Evolutionary conservation across 2,113 vertebrate genomes (phyloP), one percentile per base, ranked within the genome.

Genomic region (Ranitomeya variabilis): DNA sequence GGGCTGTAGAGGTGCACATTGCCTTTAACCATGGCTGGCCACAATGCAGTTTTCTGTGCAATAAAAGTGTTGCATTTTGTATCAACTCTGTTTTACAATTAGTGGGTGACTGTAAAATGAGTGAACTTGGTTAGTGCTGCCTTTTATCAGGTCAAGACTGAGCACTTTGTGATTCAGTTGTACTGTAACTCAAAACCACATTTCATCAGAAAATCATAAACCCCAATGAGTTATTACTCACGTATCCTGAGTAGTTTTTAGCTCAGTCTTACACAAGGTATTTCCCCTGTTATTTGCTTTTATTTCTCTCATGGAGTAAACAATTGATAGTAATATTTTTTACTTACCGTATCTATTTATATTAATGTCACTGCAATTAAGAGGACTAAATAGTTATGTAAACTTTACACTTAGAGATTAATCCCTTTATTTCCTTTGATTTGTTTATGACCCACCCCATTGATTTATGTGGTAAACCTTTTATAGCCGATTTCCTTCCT

Each of bases 221-320:
- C 21, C 51, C 64, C 57, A 57, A 31, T 7, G 26, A 31, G 19
- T 16, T 76, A 88, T 88, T 88, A 83, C 80, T 88, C 87, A 82
- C 55, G 51, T 64, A 31, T 57, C 31, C 67, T 82, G 37, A 71
- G 51, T 66, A 52, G 23, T 12, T 23, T 54, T 74, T 55, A 82
- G 31, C 79, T n/a, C 18, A 31, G 19, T 73, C 83, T 82, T 83
- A 54, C 45, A 16, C 31, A 76, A 60, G 79, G 80, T 83, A 62
- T 76, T 83, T 76, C 54, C 86, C 87, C 55, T 18, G 7, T 76
- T 88, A 60, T 74, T 16, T n/a, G 19, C 26, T 79, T 74, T 66
- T 80, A 82, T 88, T 13, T 52, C 64, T 83, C 52, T 76, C 31
- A 76, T 37, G 7, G 18, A 77, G 62, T 19, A 31, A 66, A 83